Evolutionary conservation across 2,888 invertebrate genomes (phyloP), one percentile per base, ranked within the genome.

Genomic region (Germaria angustata): DNA sequence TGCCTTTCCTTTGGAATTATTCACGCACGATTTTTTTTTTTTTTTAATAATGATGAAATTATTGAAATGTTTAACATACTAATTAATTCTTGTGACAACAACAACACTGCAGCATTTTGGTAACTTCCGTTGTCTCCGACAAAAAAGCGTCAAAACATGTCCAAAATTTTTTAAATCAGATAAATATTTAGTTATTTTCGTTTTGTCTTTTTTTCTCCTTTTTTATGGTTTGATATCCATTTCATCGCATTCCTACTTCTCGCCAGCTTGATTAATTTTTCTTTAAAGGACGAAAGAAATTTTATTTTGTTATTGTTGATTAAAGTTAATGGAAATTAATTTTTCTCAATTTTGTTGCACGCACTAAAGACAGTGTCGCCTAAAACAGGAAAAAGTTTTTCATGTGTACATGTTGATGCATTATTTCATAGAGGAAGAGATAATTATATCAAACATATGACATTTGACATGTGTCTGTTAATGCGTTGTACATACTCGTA

Each of bases 111-210:
- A n/a, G n/a, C n/a, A n/a, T 71, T 66, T 51, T 34, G 39, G 44
- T 32, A 53, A 81, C 77, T 77, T 81, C 81, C 81, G 77, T 39
- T 53, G 65, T 51, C 59, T 59, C 17, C 34, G 36, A 36, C 17
- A 41, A 59, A 77, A 28, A 28, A 36, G 77, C 59, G 77, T 77
- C 41, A 77, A 59, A 81, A 81, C 53, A 77, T 59, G 77, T 71
- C 76, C 51, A 72, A 66, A 57, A 59, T 49, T 49, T 57, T 53
- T 28, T 17, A 6, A 55, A 39, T 49, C 46, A 24, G 17, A 15
- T 34, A 44, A 55, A 55, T 65, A 51, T 9, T 69, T n/a, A n/a
- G n/a, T n/a, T n/a, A n/a, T n/a, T n/a, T n/a, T n/a, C n/a, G n/a
- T n/a, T n/a, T 28, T 44, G 44, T 44, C 0, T 8, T 22, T 17